Evolutionary conservation across 2,888 invertebrate genomes (phyloP).

Genomic region (Eumacrocentrus americanus): DNA sequence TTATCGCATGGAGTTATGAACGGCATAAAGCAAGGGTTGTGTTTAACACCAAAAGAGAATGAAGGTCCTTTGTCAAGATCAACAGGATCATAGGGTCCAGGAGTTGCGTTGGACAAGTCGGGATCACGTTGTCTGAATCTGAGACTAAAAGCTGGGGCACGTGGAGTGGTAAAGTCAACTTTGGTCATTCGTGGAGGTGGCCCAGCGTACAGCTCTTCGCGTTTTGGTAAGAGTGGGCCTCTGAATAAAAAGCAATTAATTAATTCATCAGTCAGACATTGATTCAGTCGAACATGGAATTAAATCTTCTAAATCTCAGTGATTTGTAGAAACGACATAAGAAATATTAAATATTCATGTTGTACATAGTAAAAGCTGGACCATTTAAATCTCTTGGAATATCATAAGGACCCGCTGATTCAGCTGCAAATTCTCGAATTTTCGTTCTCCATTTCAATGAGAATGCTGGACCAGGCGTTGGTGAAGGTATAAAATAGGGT

Average conservation of each 20-base stretch:
- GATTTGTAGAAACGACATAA: too few relatives aligned
- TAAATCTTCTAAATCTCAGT: too few relatives aligned
- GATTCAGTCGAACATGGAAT: too few relatives aligned
- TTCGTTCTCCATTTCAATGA: conserved; percentile 42
- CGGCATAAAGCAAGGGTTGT: conserved; percentile 65
- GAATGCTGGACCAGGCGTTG: conserved; percentile 36
- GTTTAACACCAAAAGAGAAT: conserved; percentile 69
- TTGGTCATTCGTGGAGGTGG: conserved; percentile 37
- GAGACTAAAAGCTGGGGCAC: conserved; percentile 62
- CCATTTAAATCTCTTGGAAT: conserved; percentile 31
- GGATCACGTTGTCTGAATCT: conserved; percentile 52
- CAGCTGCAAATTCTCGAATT: conserved; percentile 29
- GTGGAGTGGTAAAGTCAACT: conserved; percentile 38
- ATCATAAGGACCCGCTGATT: conserved; percentile 41
- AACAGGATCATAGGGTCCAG: conserved; percentile 64
- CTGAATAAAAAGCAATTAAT: conserved; percentile 17
- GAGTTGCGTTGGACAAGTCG: conserved; percentile 59
- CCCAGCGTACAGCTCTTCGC: not conserved
- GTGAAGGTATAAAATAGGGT: conserved; percentile 38
- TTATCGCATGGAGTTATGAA: conserved; percentile 62
- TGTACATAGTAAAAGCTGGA: conserved; percentile 46
- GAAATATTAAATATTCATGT: not conserved
- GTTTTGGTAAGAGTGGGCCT: not conserved
- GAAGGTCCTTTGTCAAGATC: conserved; percentile 62
- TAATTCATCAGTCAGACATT: too few relatives aligned